Evolutionary conservation across 2,113 vertebrate genomes (phyloP).

Genomic region (Dromas ardeola): DNA sequence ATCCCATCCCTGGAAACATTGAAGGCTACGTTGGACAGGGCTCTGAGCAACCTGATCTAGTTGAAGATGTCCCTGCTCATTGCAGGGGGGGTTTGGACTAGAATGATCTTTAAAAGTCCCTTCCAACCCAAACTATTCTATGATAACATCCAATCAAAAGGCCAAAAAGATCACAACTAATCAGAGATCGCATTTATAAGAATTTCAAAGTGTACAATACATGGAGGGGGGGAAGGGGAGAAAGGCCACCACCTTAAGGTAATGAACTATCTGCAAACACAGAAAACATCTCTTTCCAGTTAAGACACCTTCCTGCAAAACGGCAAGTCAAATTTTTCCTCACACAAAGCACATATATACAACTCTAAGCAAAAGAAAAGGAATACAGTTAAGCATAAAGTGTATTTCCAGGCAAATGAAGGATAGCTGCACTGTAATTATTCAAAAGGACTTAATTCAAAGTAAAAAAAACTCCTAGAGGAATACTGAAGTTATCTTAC

Average conservation of each 20-base stretch:
- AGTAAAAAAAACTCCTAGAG: neutral
- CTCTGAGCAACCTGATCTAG: neutral
- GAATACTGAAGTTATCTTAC: conserved; percentile 72
- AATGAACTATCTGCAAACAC: neutral
- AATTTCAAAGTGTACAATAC: neutral
- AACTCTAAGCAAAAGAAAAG: neutral
- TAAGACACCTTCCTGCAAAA: neutral
- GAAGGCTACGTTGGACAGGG: neutral
- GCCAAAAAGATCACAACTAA: neutral
- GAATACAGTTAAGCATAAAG: neutral
- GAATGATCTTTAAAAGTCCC: neutral
- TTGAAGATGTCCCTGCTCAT: neutral
- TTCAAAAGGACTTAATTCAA: neutral
- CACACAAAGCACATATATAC: neutral
- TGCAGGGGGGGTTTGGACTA: neutral
- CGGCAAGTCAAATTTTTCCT: neutral
- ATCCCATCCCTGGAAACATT: neutral
- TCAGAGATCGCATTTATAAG: neutral
- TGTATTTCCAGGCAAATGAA: neutral
- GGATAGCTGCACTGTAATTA: neutral
- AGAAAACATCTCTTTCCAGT: neutral
- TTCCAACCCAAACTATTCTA: neutral
- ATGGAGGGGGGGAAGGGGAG: fast-evolving
- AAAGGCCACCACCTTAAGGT: neutral
- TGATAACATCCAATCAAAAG: neutral